These are phyloP conservation scores for Chlorospingus semifuscus DNA, from an alignment of 2,797 vertebrate species.

Conservation along the genomic window DNA sequence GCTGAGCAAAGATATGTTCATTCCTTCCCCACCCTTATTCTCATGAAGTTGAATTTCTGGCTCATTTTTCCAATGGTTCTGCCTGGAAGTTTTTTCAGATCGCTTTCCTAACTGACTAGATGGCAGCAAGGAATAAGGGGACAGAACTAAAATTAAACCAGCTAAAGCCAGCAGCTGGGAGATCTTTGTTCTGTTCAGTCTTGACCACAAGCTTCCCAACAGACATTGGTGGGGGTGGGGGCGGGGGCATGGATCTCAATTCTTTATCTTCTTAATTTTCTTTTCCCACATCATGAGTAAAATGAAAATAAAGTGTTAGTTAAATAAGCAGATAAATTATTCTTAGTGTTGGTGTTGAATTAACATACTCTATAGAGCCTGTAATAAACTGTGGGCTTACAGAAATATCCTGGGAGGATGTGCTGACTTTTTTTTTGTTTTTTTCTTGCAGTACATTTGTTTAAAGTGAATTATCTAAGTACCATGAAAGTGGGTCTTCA, in stretches of 20 bases:
- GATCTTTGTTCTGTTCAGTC: constrained; percentile 12
- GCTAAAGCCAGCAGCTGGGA: neutral
- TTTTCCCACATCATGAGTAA: neutral
- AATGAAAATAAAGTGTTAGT: neutral
- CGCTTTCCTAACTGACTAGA: neutral
- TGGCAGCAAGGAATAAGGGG: neutral
- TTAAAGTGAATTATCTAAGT: neutral
- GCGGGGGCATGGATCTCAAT: neutral
- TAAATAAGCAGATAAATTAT: neutral
- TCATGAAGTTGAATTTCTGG: neutral
- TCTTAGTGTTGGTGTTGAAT: neutral
- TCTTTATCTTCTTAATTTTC: neutral
- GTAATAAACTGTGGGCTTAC: neutral
- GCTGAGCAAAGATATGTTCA: neutral
- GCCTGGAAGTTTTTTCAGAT: neutral
- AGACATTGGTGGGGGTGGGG: neutral
- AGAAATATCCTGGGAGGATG: neutral
- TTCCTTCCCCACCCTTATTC: neutral
- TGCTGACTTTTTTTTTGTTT: neutral
- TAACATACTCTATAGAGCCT: neutral
- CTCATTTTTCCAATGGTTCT: neutral
- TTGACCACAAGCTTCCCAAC: neutral
- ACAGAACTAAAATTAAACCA: neutral
- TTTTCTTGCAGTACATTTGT: neutral
- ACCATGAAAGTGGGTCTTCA: neutral